Evolutionary conservation across 2,113 vertebrate species (phyloP).

Genomic region (Microcebus jonahi): DNA sequence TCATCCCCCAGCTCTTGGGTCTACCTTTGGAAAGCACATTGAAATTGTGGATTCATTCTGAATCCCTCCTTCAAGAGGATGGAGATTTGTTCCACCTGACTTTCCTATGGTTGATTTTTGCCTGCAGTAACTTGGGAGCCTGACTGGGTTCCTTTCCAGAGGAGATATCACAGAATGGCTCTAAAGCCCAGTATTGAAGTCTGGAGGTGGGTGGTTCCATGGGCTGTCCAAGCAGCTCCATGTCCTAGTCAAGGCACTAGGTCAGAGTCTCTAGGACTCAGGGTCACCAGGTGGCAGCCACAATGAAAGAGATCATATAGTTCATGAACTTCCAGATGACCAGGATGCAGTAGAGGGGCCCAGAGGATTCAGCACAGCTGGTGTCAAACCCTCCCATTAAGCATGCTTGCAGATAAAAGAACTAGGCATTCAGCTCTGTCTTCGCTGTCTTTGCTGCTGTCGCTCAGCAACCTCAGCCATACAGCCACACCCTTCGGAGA

Average conservation of each 20-base stretch:
- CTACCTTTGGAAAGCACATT: not conserved
- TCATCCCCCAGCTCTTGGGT: not conserved
- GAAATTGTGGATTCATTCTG: not conserved
- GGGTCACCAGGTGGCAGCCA: not conserved
- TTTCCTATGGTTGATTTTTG: not conserved
- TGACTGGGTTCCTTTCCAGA: not conserved
- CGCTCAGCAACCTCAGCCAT: not conserved
- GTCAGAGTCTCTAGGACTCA: not conserved
- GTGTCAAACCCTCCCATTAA: not conserved
- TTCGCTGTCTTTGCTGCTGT: not conserved
- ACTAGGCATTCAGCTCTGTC: not conserved
- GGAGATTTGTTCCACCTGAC: not conserved
- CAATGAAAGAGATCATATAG: not conserved
- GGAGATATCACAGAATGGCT: not conserved
- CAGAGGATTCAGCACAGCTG: not conserved
- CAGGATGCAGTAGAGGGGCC: not conserved
- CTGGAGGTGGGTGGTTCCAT: not conserved
- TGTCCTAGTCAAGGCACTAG: not conserved
- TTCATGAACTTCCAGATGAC: not conserved
- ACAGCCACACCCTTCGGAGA: not conserved
- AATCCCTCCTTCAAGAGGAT: not conserved
- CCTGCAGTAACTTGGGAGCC: not conserved
- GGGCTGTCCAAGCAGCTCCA: not conserved
- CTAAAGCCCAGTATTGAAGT: not conserved
- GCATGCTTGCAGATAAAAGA: not conserved